Base-by-base conservation (phyloP, 2,888 invertebrate genomes). In the Cryptocephalus primarius region DNA sequence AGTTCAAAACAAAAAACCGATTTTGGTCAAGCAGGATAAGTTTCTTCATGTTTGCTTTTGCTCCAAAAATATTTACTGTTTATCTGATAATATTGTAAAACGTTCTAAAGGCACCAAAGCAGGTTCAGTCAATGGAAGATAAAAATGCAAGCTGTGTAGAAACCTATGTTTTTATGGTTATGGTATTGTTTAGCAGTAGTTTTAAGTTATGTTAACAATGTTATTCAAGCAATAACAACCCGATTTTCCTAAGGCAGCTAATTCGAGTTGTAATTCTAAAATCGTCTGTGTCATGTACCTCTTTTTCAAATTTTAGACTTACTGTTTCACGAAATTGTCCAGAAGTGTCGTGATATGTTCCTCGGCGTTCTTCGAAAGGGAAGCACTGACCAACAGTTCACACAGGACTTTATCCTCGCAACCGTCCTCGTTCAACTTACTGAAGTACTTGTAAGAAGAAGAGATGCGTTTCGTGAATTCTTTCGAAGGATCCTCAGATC, bases 371-470 rank as follows among this genome's bases (percentile, higher is more conserved):
- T 60, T 55, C 42, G 63, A 62, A 9, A 58, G 48, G 38, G 59
- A 61, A 1, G 66, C 63, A 40, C 59, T 61, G 1, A 67, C 52
- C 32, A 67, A 49, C 9, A 68, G 47, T 44, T 67, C 67, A 45
- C 68, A 68, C 10, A 68, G 56, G 4, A 67, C 60, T 42, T 63
- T 56, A 41, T 65, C 62, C 53, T 67, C 66, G 39, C 68, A 68
- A 13, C 58, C 61, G 14, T 54, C 57, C 31, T 50, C 57, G 39
- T 60, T 56, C 12, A 62, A 47, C 38, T 61, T 56, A 9, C 59
- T 52, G 41, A 62, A 59, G 44, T 58, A 55, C 39, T 56, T 52
- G 31, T 62, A 32, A 1, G 61, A 60, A 8, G 59, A 52, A 8
- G 58, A 42, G 40, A 61, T 33, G 13, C 51, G 55, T 43, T 57